phyloP scores from a whole-genome alignment of 2,113 vertebrate genomes.

The Haliaeetus leucogaster region DNA sequence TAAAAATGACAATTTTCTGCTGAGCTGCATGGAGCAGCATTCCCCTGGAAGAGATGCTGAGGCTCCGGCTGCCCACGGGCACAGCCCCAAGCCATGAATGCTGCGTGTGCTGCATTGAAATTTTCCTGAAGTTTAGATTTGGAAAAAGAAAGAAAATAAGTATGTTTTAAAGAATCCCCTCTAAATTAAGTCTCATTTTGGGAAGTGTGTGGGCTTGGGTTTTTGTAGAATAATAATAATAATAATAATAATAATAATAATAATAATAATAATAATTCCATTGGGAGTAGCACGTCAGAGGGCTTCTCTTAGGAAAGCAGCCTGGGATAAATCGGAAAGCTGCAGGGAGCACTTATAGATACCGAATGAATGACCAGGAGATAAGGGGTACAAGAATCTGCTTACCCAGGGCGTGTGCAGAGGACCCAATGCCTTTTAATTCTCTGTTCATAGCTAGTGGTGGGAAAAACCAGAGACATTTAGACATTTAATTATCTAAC shows the following conservation, averaged over 20 bases:
- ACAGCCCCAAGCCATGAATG: fast-evolving
- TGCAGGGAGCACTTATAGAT: background rate
- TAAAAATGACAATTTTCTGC: background rate
- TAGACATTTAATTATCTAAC: background rate
- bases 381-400: background rate
- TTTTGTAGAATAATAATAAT: background rate
- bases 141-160: background rate
- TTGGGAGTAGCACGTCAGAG: background rate
- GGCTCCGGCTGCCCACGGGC: background rate
- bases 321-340: background rate
- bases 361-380: background rate
- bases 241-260: background rate
- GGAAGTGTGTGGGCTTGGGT: background rate
- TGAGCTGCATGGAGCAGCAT: background rate
- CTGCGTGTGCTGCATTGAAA: background rate
- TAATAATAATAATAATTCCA: background rate
- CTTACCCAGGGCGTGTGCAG: background rate
- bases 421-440: background rate
- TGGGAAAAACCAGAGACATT: background rate
- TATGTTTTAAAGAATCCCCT: background rate
- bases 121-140: background rate
- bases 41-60: background rate
- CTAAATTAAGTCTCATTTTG: background rate
- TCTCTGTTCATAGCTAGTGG: background rate
- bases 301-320: background rate